Evolutionary conservation across 2,888 invertebrate species (phyloP), one percentile per base, ranked within the genome.

Genomic region (Lissocephala sabroskyi): DNA sequence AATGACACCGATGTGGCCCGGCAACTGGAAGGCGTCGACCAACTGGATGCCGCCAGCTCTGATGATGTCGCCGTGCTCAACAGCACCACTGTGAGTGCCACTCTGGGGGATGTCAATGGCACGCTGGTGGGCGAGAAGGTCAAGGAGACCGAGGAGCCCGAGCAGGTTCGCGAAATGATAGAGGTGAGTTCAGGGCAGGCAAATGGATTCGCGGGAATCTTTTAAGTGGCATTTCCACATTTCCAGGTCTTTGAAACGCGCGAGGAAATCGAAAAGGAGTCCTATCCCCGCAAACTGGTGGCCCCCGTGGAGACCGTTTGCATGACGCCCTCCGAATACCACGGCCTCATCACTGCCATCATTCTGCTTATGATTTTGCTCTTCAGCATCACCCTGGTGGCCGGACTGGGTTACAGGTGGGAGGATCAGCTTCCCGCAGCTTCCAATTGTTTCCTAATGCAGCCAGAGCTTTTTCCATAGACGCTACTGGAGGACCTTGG

Each of bases 101-200:
- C 73, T 16, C n/a, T 75, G 56, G 78, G 59, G 2, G 78, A 77
- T 17, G 49, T 59, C 0, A 82, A 79, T 41, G 65, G 56, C 44
- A 82, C 78, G 1, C 58, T 59, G 23, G 44, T 36, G 10, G 51
- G 49, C 1, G 68, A 73, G 3, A 79, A 75, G 16, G 2, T 56
- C 7, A 58, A 64, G 33, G 83, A 65, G 52, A 29, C 52, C 0
- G 86, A 86, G 37, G 83, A 84, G 45, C 89, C 90, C 10, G 94
- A 95, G 80, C 93, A 92, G 80, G 94, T 95, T 23, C 86, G 94
- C 59, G 94, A 94, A 86, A 94, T 95, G 92, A 94, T 95, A 62
- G 93, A 94, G 88, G 94, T 93, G 84, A 62, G 56, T 23, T 28
- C 40, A 1, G n/a, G 2, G 10, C 11, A 33, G 33, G 32, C 41